Conservation (phyloP, 2,797 vertebrate genomes). For the Melanogrammus aeglefinus region DNA sequence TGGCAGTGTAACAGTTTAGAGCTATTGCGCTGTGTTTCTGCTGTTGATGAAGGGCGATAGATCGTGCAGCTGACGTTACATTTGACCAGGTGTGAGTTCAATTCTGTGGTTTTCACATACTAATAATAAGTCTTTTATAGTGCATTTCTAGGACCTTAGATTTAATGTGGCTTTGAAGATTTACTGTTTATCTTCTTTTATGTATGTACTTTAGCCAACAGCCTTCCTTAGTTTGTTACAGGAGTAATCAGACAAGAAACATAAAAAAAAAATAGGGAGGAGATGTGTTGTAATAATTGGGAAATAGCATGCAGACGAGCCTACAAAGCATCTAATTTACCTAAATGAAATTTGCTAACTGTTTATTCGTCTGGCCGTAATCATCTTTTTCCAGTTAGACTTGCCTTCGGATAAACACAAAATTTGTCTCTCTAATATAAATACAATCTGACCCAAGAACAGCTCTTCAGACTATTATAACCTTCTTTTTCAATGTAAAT, state of each 20-base stretch:
- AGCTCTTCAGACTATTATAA: not conserved
- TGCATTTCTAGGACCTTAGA: too few species aligned
- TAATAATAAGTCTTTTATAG: too few species aligned
- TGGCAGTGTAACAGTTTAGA: not conserved
- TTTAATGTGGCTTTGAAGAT: not conserved
- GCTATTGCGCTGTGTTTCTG: not conserved
- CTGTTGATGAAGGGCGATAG: not conserved
- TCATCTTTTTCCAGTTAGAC: not conserved
- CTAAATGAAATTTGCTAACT: not conserved
- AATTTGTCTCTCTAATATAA: not conserved
- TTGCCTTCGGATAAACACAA: not conserved
- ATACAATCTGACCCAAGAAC: not conserved
- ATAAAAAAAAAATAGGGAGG: not conserved
- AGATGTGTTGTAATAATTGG: not conserved
- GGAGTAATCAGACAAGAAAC: not conserved
- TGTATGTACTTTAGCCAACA: not conserved
- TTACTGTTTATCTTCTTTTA: constrained; percentile 10
- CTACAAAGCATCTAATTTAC: not conserved
- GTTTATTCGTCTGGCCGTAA: not conserved
- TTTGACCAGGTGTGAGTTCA: not conserved
- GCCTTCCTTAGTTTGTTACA: not conserved
- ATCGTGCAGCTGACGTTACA: not conserved
- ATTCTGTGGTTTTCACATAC: not conserved
- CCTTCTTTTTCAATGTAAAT: too few species aligned
- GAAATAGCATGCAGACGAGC: not conserved